Conservation (phyloP, 2,113 vertebrate species). For the Microcebus lehilahytsara region DNA sequence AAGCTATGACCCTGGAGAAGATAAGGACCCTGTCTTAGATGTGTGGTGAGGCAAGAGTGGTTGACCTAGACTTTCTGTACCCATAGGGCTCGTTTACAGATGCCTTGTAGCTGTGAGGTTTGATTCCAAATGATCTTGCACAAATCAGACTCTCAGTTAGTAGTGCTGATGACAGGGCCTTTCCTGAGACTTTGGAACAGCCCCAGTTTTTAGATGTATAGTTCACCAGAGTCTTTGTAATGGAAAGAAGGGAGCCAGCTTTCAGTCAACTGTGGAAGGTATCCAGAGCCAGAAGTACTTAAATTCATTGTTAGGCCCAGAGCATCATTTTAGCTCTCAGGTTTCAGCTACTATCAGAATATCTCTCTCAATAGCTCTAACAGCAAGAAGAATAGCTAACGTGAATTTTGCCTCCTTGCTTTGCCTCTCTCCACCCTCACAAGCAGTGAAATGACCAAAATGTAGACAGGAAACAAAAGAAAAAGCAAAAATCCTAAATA, state of each 20-base stretch:
- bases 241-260: not conserved
- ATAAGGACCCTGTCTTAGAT: slow-evolving; percentile 47
- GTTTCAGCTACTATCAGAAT: not conserved
- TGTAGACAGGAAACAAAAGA: not conserved
- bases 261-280: not conserved
- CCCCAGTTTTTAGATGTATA: slow-evolving; percentile 39
- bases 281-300: not conserved
- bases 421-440: not conserved
- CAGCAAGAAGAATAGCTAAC: not conserved
- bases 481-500: slow-evolving; percentile 13
- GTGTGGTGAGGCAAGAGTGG: slow-evolving; percentile 41
- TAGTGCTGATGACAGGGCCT: slow-evolving; percentile 33
- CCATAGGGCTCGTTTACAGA: slow-evolving; percentile 15
- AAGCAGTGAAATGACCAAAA: not conserved
- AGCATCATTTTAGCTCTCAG: not conserved
- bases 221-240: not conserved
- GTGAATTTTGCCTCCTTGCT: not conserved
- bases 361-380: not conserved
- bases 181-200: slow-evolving; percentile 64
- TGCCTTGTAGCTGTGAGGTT: not conserved
- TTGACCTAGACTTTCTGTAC: not conserved
- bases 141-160: slow-evolving; percentile 54
- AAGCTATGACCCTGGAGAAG: slow-evolving; percentile 1
- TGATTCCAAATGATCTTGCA: slow-evolving; percentile 66
- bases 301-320: not conserved